Evolutionary conservation across 2,888 invertebrate species (phyloP).

Genomic region (Malacosoma neustria): DNA sequence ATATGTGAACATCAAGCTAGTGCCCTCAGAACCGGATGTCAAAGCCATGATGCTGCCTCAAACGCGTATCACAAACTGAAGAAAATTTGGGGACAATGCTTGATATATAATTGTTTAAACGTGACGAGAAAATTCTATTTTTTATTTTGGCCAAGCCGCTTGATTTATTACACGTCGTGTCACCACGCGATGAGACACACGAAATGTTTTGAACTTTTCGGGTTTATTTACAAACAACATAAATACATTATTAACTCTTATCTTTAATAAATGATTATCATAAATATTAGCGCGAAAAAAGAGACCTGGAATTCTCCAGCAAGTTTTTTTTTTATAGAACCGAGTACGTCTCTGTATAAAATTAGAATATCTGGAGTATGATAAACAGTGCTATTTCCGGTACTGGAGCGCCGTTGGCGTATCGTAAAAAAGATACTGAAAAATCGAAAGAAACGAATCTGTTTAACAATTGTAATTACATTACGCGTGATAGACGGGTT

Average conservation of each 20-base stretch:
- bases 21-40: slow-evolving; percentile 62
- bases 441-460: background rate
- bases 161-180: slow-evolving; percentile 49
- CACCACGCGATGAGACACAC: slow-evolving; percentile 5
- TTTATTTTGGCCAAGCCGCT: slow-evolving; percentile 35
- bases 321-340: slow-evolving; percentile 3
- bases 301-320: slow-evolving; percentile 48
- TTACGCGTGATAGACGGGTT: too few relatives aligned
- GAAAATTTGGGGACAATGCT: slow-evolving; percentile 27
- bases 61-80: slow-evolving; percentile 44
- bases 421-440: slow-evolving; percentile 1
- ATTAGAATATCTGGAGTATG: slow-evolving; percentile 55
- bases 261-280: too few relatives aligned
- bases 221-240: slow-evolving; percentile 12
- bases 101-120: slow-evolving; percentile 38
- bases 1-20: slow-evolving; percentile 79
- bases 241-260: too few relatives aligned
- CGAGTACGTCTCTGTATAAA: slow-evolving; percentile 44
- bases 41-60: slow-evolving; percentile 38
- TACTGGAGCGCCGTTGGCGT: slow-evolving; percentile 20
- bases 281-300: too few relatives aligned
- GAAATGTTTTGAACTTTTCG: slow-evolving; percentile 4
- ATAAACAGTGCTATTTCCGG: slow-evolving; percentile 56
- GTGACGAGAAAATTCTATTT: slow-evolving; percentile 43
- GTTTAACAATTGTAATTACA: background rate